Base-by-base conservation (phyloP, 2,888 invertebrate genomes). In the Stenurella melanura region DNA sequence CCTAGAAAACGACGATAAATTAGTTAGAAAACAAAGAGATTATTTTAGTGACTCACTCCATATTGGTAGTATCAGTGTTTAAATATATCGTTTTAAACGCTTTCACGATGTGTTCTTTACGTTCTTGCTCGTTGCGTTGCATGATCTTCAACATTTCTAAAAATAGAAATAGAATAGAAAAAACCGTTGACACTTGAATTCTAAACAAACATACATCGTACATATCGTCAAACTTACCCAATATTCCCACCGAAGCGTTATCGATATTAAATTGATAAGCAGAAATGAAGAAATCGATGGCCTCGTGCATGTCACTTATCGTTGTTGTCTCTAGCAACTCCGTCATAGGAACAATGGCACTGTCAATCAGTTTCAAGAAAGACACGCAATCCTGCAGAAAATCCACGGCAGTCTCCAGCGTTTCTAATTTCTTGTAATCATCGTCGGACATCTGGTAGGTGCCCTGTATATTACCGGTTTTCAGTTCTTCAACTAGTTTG, bases 201-300 rank as follows among this genome's bases (percentile, higher is more conserved):
- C 19, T 26, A 60, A 6, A 69, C 21, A 69, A n/a, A 58, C 50
- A n/a, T 18, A 57, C 2, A 18, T 26, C 19, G 12, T 0, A 17
- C 3, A 67, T 6, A 68, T n/a, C 17, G 11, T 56, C n/a, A 11
- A 3, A 11, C 81, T 82, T 81, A 88, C 88, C 87, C 58, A 87
- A 91, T 76, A 97, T 93, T 0, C 96, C 96, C 50, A 90, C 85
- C 82, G 93, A 92, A 3, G 95, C 94, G 69, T 93, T 93, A 78
- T 93, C 92, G n/a, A 96, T 93, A 72, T 94, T 93, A 86, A 96
- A 96, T 80, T 95, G 92, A 85, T 93, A 94, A 0, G 96, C 95
- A 0, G 94, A 93, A 0, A 96, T 95, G 83, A 98, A 95, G 87
- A 98, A 96, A 76, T 96, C 94, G 30, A 98, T 95, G 0, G 98